These are phyloP conservation scores for Parasteatoda lunata DNA, from an alignment of 2,888 invertebrate species.

Conservation along the genomic window DNA sequence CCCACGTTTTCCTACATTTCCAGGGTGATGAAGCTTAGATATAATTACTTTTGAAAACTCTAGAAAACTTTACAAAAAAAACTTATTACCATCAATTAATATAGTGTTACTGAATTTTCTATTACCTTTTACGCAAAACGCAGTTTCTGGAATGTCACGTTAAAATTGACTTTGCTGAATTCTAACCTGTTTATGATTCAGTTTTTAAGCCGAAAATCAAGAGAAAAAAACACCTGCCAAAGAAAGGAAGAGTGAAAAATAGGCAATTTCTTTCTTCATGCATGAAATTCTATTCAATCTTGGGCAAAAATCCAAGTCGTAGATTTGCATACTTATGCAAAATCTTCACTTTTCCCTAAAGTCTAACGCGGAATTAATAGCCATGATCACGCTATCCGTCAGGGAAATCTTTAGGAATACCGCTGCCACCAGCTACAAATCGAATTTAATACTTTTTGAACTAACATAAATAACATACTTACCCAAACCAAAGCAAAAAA, in stretches of 20 bases:
- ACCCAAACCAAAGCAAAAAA: background rate
- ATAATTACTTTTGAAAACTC: too few relatives aligned
- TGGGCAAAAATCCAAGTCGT: background rate
- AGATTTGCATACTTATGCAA: constrained; percentile 60
- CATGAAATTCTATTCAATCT: constrained; percentile 39
- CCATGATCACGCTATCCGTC: constrained; percentile 33
- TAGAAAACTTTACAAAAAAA: too few relatives aligned
- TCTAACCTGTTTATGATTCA: background rate
- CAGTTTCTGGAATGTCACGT: too few relatives aligned
- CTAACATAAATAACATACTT: constrained; percentile 26
- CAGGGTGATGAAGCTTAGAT: too few relatives aligned
- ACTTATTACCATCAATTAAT: too few relatives aligned
- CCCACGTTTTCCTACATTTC: too few relatives aligned
- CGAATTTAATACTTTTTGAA: constrained; percentile 46
- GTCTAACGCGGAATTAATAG: constrained; percentile 55
- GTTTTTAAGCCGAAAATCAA: background rate
- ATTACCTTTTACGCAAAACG: too few relatives aligned
- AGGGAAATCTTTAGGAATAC: constrained; percentile 6
- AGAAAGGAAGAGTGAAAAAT: background rate
- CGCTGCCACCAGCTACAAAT: constrained; percentile 21
- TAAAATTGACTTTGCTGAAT: too few relatives aligned
- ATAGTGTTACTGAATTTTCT: too few relatives aligned
- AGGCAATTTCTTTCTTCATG: constrained; percentile 24
- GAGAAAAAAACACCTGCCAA: background rate
- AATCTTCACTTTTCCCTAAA: constrained; percentile 31